These are phyloP conservation scores for Rallus crepitans DNA, from an alignment of 2,797 vertebrate genomes.

Conservation along the genomic window DNA sequence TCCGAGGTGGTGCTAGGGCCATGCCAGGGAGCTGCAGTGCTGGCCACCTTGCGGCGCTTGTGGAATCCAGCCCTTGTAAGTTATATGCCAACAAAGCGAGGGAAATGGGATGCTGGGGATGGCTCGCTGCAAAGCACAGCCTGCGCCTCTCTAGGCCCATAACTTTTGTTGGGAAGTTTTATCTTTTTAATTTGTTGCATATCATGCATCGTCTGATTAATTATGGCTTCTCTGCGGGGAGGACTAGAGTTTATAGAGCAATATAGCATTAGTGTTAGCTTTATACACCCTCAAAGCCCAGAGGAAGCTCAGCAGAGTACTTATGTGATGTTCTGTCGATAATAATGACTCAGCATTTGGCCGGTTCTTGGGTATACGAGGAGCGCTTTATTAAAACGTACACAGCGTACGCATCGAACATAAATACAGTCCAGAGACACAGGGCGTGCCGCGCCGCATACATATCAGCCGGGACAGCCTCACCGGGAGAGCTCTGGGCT, in stretches of 20 bases:
- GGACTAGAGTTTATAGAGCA: constrained; percentile 24
- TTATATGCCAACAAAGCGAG: fast-evolving
- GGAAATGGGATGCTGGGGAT: neutral
- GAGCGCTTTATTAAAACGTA: constrained; percentile 1
- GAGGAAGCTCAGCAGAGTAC: neutral
- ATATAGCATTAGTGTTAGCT: neutral
- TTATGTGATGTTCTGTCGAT: constrained; percentile 6
- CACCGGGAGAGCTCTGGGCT: neutral
- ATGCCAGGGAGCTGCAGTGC: neutral
- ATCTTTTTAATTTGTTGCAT: constrained; percentile 57
- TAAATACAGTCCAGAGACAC: neutral
- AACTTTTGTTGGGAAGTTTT: constrained; percentile 29
- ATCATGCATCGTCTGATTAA: constrained; percentile 44
- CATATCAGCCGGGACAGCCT: neutral
- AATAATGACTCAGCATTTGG: constrained; percentile 50
- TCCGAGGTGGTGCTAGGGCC: neutral
- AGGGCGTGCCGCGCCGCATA: neutral
- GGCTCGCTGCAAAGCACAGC: fast-evolving
- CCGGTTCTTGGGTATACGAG: neutral
- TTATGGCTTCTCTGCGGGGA: constrained; percentile 47
- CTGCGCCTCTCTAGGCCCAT: neutral
- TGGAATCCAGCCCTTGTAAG: neutral
- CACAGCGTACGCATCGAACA: neutral
- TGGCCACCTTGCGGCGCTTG: fast-evolving
- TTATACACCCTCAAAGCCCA: neutral